Conservation (phyloP, 2,113 vertebrate species). For the Hystrix cristata region DNA sequence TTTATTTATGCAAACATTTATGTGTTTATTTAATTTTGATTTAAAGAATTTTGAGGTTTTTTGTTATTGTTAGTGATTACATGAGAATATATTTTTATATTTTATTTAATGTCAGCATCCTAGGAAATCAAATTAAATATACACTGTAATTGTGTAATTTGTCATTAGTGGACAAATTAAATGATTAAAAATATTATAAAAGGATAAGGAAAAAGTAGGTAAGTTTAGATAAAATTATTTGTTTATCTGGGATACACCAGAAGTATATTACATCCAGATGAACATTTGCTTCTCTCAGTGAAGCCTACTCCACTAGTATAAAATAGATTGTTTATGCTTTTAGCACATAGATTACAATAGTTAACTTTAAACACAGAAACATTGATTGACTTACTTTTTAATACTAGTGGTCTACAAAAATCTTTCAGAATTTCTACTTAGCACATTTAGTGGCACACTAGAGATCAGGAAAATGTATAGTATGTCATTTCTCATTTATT, state of each 20-base stretch:
- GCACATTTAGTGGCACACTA: conserved; percentile 22
- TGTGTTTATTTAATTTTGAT: conserved; percentile 55
- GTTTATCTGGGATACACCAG: conserved; percentile 13
- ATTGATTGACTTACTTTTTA: conserved; percentile 14
- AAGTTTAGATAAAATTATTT: conserved; percentile 70
- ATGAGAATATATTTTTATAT: conserved; percentile 59
- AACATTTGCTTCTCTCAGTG: neutral
- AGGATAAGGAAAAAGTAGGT: conserved; percentile 70
- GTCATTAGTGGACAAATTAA: conserved; percentile 71
- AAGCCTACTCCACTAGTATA: neutral
- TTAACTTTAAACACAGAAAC: neutral
- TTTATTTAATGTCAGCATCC: conserved; percentile 61
- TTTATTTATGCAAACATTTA: conserved; percentile 62
- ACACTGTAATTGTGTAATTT: conserved; percentile 59
- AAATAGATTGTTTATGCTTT: neutral
- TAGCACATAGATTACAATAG: neutral
- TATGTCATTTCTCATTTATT: neutral
- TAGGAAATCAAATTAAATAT: conserved; percentile 59
- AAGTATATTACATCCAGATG: neutral
- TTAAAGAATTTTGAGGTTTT: conserved; percentile 49
- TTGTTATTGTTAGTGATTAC: conserved; percentile 46
- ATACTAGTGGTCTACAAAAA: conserved; percentile 14
- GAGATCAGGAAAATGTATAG: neutral
- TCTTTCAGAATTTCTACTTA: conserved; percentile 2
- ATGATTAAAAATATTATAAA: conserved; percentile 71